Percentiles rank a stretch among this genome's conserved stretches.
These are phyloP conservation scores for Euplagia quadripunctaria DNA, from an alignment of 2,888 invertebrate species.

Conservation along the genomic window DNA sequence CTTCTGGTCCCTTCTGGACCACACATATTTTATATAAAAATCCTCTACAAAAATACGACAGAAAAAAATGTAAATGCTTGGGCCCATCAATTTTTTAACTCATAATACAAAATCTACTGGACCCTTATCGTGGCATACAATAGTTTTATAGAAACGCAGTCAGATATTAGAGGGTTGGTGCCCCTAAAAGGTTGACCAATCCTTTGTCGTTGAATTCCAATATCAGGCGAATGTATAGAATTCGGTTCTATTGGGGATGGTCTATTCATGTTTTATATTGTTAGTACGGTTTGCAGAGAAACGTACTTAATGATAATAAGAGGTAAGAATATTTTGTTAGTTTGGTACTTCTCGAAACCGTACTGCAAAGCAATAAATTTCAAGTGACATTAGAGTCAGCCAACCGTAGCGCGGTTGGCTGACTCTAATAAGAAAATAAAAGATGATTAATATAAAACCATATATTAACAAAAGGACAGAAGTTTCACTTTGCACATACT, in stretches of 20 bases:
- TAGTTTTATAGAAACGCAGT: constrained; percentile 55
- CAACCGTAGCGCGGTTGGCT: too few relatives aligned
- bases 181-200: constrained; percentile 78
- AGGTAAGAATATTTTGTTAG: background rate
- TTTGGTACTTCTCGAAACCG: background rate
- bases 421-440: background rate
- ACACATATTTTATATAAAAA: constrained; percentile 25
- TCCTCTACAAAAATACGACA: constrained; percentile 35
- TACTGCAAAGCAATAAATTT: background rate
- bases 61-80: constrained; percentile 54
- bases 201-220: constrained; percentile 82
- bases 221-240: constrained; percentile 77
- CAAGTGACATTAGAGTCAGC: background rate
- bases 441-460: background rate
- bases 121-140: constrained; percentile 55
- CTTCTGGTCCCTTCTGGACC: background rate
- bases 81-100: constrained; percentile 47
- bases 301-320: background rate
- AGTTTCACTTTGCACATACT: background rate
- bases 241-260: constrained; percentile 64
- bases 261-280: constrained; percentile 67
- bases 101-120: constrained; percentile 47
- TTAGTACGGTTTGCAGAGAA: constrained; percentile 34
- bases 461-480: too few relatives aligned
- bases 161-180: constrained; percentile 54